These are phyloP conservation scores for Hypothenemus hampei DNA, from an alignment of 1,140 invertebrate species.

Conservation along the genomic window DNA sequence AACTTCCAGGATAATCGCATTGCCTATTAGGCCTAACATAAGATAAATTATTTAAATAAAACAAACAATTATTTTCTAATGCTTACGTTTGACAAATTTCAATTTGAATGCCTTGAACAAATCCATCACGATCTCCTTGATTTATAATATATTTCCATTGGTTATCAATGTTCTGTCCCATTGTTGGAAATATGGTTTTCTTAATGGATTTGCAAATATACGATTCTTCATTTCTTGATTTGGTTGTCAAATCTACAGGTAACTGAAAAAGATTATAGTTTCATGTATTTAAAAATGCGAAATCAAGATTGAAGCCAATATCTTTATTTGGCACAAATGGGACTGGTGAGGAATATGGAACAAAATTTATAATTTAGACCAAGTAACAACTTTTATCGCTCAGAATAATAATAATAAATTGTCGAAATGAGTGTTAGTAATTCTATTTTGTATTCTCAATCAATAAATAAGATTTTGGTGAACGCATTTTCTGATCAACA, in stretches of 20 bases:
- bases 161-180: constrained; percentile 39
- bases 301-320: no score
- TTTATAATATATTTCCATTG: constrained; percentile 56
- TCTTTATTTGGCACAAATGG: no score
- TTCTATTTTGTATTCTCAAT: neutral
- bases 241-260: no score
- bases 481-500: neutral
- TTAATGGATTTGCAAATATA: constrained; percentile 34
- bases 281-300: no score
- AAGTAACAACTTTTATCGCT: constrained; percentile 28
- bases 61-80: neutral
- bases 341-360: no score
- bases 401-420: constrained; percentile 1
- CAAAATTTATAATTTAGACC: no score
- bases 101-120: constrained; percentile 51
- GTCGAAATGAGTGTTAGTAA: neutral
- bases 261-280: no score
- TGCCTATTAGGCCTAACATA: constrained; percentile 28
- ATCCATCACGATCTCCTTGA: constrained; percentile 46
- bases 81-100: constrained; percentile 52
- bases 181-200: constrained; percentile 40
- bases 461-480: no score
- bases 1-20: constrained; percentile 45
- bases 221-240: constrained; percentile 29
- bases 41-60: neutral